A percentile compares a stretch with the other conserved stretches of the same genome.
Evolutionary conservation across 2,797 vertebrate genomes (phyloP).

Genomic region (Lepus oiostolus): DNA sequence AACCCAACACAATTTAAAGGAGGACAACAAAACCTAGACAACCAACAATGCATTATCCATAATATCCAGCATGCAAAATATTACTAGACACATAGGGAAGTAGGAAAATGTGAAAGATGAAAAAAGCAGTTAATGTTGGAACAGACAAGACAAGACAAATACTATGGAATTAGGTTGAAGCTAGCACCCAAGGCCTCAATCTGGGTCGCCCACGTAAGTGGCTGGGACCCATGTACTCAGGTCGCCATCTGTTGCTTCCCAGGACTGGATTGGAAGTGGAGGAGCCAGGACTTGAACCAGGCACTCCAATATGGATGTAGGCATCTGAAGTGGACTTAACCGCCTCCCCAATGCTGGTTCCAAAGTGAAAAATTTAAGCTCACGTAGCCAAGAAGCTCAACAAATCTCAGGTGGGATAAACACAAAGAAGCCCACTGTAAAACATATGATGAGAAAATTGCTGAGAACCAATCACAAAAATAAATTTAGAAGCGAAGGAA

Average conservation of each 20-base stretch:
- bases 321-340: no score
- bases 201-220: no score
- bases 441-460: not conserved
- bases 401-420: not conserved
- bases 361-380: not conserved
- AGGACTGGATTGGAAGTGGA: no score
- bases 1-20: constrained; percentile 53
- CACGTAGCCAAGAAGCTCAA: not conserved
- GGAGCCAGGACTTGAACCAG: no score
- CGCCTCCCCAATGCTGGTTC: no score
- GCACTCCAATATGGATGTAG: no score
- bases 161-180: not conserved
- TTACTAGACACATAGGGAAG: not conserved
- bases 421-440: not conserved
- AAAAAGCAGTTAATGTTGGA: not conserved
- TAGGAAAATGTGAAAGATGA: not conserved
- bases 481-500: constrained; percentile 13
- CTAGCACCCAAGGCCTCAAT: no score
- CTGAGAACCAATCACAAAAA: not conserved
- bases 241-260: no score
- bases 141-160: not conserved
- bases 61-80: not conserved
- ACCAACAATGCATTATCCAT: not conserved
- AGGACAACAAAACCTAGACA: not conserved
- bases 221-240: no score